Conservation (phyloP, 2,797 vertebrate genomes). For the Philypnodon macrostomus region DNA sequence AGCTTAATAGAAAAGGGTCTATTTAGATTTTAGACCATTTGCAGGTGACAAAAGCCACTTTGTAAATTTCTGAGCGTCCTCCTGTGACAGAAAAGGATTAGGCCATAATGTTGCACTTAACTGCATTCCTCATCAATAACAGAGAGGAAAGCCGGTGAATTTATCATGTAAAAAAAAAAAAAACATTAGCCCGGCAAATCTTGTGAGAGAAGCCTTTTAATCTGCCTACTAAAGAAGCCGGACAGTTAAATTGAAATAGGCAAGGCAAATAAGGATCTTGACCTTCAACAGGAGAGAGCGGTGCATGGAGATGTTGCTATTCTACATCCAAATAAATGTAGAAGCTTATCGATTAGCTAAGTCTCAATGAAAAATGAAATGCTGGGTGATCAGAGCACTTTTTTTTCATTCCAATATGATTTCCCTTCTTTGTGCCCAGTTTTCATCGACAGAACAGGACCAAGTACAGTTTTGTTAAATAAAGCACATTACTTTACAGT, state of each 20-base stretch:
- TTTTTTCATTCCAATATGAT: no score
- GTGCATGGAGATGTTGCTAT: background rate
- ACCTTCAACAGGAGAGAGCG: background rate
- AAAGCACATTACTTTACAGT: no score
- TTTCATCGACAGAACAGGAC: no score
- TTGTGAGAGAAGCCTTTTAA: background rate
- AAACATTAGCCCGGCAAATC: background rate
- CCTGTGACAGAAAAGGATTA: background rate
- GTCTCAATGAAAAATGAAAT: no score
- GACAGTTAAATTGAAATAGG: no score
- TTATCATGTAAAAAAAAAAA: background rate
- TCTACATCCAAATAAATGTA: no score
- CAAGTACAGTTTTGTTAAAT: no score
- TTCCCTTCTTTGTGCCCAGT: no score
- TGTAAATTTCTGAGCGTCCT: conserved; percentile 10
- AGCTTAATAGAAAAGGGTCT: background rate
- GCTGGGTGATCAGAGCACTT: no score
- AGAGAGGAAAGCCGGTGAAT: background rate
- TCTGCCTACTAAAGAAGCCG: no score
- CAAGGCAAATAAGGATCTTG: background rate
- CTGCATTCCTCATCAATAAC: background rate
- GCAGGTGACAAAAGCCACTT: background rate
- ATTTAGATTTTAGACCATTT: conserved; percentile 18
- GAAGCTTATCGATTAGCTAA: no score
- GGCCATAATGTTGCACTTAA: background rate